These are phyloP conservation scores for Trissoscelio sp. DNA, from an alignment of 2,888 invertebrate genomes.

Conservation along the genomic window DNA sequence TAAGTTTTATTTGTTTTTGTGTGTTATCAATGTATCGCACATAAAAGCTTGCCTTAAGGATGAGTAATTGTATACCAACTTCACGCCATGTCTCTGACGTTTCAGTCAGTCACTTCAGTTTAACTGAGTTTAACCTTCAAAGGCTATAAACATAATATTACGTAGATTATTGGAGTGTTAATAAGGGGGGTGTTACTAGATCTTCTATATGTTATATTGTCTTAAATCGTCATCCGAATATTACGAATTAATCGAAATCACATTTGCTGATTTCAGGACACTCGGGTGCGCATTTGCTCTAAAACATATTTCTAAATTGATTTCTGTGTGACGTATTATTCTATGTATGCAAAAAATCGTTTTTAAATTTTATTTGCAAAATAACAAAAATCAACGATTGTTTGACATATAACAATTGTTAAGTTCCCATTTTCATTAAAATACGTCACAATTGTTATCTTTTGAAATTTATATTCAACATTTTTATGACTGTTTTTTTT, in stretches of 20 bases:
- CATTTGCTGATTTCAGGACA: neutral
- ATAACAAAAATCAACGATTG: neutral
- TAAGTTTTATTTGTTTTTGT: neutral
- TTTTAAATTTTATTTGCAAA: too few relatives aligned
- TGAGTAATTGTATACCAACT: slow-evolving; percentile 45
- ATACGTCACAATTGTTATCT: too few relatives aligned
- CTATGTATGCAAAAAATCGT: neutral
- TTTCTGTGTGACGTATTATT: slow-evolving; percentile 28
- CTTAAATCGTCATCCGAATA: slow-evolving; percentile 1
- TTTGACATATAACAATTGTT: too few relatives aligned
- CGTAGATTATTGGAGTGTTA: slow-evolving; percentile 55
- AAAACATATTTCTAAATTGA: slow-evolving; percentile 20
- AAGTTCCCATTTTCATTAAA: too few relatives aligned
- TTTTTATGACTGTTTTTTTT: too few relatives aligned
- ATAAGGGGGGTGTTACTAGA: slow-evolving; percentile 49
- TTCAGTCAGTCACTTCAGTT: slow-evolving; percentile 48
- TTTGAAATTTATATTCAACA: too few relatives aligned
- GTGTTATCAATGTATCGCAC: neutral
- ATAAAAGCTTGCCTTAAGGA: slow-evolving; percentile 27
- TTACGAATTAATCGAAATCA: neutral
- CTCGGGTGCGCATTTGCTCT: neutral
- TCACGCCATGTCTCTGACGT: slow-evolving; percentile 55
- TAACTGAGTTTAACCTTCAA: slow-evolving; percentile 62
- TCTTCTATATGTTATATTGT: slow-evolving; percentile 12
- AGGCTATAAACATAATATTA: slow-evolving; percentile 50